Evolutionary conservation across 2,113 vertebrate species (phyloP).

Genomic region (Scophthalmus maximus): DNA sequence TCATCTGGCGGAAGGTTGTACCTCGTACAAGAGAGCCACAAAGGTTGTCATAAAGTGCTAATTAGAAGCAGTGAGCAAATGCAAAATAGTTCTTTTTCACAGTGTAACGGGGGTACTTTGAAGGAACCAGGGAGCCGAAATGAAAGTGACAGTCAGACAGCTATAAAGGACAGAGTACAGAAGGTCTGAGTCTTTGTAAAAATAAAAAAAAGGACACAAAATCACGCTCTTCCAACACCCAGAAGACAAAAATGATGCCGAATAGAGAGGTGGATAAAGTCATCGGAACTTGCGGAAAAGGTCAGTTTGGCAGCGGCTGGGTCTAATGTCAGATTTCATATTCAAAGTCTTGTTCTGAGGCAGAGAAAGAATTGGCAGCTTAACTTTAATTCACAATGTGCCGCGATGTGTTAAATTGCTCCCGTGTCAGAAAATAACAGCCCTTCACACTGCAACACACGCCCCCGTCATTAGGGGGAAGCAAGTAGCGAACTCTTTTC

Average conservation of each 20-base stretch:
- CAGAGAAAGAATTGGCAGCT: slow-evolving; percentile 46
- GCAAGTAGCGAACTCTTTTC: slow-evolving; percentile 18
- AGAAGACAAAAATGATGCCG: background rate
- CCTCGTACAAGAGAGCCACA: background rate
- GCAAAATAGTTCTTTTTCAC: background rate
- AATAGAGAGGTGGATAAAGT: slow-evolving; percentile 18
- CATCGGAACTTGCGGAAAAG: slow-evolving; percentile 37
- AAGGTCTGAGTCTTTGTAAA: background rate
- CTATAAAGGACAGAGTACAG: background rate
- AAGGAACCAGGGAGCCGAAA: background rate
- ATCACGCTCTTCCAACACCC: background rate
- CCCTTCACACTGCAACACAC: slow-evolving; percentile 64
- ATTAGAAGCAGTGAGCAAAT: slow-evolving; percentile 11
- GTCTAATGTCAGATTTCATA: slow-evolving; percentile 61
- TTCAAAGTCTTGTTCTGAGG: slow-evolving; percentile 44
- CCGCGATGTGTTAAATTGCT: slow-evolving; percentile 74
- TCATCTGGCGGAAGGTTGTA: slow-evolving; percentile 8
- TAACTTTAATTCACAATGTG: slow-evolving; percentile 69
- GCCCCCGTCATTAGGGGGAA: slow-evolving; percentile 48
- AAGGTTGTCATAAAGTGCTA: slow-evolving; percentile 3
- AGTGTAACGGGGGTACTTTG: background rate
- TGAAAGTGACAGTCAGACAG: background rate
- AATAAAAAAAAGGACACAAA: background rate
- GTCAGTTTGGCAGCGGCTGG: slow-evolving; percentile 30
- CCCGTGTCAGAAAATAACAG: slow-evolving; percentile 74